These are phyloP conservation scores for Spheniscus mendiculus DNA, from an alignment of 2,113 vertebrate species.

Conservation along the genomic window DNA sequence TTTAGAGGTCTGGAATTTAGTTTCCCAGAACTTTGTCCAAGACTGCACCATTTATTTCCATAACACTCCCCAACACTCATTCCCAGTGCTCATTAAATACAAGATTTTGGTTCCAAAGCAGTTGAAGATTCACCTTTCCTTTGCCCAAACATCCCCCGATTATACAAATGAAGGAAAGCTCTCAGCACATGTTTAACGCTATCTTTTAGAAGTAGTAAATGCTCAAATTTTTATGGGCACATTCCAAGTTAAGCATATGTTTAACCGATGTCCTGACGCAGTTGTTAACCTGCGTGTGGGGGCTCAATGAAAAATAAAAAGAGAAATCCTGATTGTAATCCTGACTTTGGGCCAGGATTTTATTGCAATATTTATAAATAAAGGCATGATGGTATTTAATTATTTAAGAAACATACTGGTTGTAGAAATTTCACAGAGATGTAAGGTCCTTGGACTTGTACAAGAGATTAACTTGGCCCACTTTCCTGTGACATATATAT, in stretches of 20 bases:
- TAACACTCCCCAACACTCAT: neutral
- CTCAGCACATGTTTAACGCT: neutral
- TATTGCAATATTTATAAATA: slow-evolving; percentile 22
- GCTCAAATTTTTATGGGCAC: neutral
- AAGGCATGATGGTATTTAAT: neutral
- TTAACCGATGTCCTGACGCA: neutral
- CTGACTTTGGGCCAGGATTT: neutral
- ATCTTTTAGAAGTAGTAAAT: neutral
- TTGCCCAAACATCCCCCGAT: neutral
- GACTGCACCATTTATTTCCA: neutral
- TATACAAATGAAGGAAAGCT: neutral
- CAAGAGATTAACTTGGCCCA: neutral
- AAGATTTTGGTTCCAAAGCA: neutral
- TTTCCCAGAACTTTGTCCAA: neutral
- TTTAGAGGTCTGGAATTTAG: neutral
- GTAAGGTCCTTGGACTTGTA: neutral
- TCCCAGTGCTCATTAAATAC: neutral
- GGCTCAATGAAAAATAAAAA: neutral
- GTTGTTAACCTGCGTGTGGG: neutral
- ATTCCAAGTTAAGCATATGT: neutral
- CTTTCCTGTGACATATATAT: neutral
- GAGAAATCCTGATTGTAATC: neutral
- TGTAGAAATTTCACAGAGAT: neutral
- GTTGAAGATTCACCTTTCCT: neutral
- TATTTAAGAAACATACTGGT: slow-evolving; percentile 30